A percentile compares a stretch with the other conserved stretches of the same genome.
phyloP scores from a whole-genome alignment of 2,888 invertebrate genomes.

The Osedax fenrisi region DNA sequence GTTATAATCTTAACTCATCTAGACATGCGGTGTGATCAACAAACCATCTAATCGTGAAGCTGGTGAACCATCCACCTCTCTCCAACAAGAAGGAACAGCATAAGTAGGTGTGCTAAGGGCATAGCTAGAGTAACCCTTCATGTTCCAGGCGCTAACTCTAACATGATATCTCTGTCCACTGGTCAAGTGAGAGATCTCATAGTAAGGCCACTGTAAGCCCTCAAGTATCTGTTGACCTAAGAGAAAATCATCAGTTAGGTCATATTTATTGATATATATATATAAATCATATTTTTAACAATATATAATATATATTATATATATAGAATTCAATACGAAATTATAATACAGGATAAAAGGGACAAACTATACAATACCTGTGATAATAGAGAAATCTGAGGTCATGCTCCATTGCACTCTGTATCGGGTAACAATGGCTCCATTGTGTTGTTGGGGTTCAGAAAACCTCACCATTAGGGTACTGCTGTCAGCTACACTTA shows the following conservation, averaged over 20 bases:
- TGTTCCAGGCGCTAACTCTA: constrained; percentile 78
- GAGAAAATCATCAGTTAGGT: too few relatives aligned
- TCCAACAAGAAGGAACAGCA: constrained; percentile 82
- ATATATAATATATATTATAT: too few relatives aligned
- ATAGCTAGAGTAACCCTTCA: constrained; percentile 75
- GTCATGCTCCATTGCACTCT: constrained; percentile 62
- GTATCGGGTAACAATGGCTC: constrained; percentile 75
- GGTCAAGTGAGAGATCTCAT: constrained; percentile 63
- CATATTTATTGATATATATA: too few relatives aligned
- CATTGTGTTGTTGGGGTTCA: constrained; percentile 62
- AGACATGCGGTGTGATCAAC: neutral
- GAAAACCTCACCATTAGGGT: constrained; percentile 61
- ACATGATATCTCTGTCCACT: constrained; percentile 77
- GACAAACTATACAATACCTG: neutral
- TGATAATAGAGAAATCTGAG: too few relatives aligned
- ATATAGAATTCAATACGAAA: too few relatives aligned
- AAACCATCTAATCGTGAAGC: too few relatives aligned
- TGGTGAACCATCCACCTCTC: too few relatives aligned
- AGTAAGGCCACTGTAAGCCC: constrained; percentile 59
- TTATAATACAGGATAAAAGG: too few relatives aligned
- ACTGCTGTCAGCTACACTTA: constrained; percentile 61
- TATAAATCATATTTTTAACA: too few relatives aligned
- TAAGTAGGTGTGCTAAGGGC: constrained; percentile 67
- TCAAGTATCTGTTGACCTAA: constrained; percentile 64
- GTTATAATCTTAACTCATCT: too few relatives aligned